Percentiles rank a stretch among this genome's conserved stretches.
Evolutionary conservation across 2,888 invertebrate species (phyloP).

Genomic region (Mycogona germanica): DNA sequence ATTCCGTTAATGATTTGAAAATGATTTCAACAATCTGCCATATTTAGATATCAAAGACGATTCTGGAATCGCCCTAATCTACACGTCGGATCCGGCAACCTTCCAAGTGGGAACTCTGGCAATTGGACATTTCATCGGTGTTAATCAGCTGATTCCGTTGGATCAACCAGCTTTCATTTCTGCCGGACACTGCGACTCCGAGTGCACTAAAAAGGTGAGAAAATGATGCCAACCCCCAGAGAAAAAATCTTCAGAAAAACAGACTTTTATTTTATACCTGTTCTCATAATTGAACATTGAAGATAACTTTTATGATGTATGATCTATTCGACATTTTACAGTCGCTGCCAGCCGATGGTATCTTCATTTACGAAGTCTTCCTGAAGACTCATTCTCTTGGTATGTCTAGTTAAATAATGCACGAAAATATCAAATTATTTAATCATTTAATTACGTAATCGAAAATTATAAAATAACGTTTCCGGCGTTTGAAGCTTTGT

Average conservation of each 20-base stretch:
- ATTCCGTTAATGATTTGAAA: not conserved
- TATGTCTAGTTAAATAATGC: not conserved
- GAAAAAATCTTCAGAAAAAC: too few relatives aligned
- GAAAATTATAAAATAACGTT: not conserved
- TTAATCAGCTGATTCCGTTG: constrained; percentile 71
- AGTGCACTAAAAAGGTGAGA: constrained; percentile 60
- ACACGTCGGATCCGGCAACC: constrained; percentile 55
- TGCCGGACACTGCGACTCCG: constrained; percentile 67
- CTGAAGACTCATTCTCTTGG: not conserved
- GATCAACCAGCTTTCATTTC: constrained; percentile 60
- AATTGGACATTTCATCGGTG: constrained; percentile 64
- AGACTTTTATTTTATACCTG: too few relatives aligned
- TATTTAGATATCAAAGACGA: constrained; percentile 11
- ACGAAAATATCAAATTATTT: not conserved
- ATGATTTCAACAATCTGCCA: too few relatives aligned
- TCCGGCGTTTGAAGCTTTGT: too few relatives aligned
- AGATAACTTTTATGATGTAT: not conserved
- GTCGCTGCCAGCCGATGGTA: constrained; percentile 9
- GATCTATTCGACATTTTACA: not conserved
- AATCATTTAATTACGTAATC: not conserved
- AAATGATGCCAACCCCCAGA: not conserved
- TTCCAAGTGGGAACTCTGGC: constrained; percentile 70
- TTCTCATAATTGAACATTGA: not conserved
- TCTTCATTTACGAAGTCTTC: constrained; percentile 12
- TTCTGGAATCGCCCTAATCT: constrained; percentile 58